Base-by-base conservation (phyloP, 2,113 vertebrate species). In the Callionymus lyra region DNA sequence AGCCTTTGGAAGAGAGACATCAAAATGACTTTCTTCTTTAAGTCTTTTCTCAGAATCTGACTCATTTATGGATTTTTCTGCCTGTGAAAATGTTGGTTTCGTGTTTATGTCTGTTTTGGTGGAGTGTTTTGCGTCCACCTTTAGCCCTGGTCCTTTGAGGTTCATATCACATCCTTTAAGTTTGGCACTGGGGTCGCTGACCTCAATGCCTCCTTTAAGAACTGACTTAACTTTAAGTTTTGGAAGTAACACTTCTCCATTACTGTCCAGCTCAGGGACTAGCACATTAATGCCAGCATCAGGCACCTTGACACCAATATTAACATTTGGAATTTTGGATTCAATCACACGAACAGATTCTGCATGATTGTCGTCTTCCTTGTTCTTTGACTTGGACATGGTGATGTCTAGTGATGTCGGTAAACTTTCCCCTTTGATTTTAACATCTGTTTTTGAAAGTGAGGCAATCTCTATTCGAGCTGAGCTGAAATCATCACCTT, bases 21-120 rank as follows among this genome's bases (percentile, higher is more conserved):
- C 55, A 2, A 55, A 11, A 36, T 47, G 44, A 8, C 56, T 47
- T 46, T 50, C 50, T 4, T 45, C 1, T 15, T 36, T 46, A 0
- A 37, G 19, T 5, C 48, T 38, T 33, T 42, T 47, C 15, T 42
- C 11, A 31, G 34, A 39, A 41, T 56, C n/a, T 10, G 46, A 57
- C 1, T 49, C 4, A 44, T 50, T 33, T 5, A 45, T 10, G 11
- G 38, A 34, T 8, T 46, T 46, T 44, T 56, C 43, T 2, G 44
- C 1, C 9, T 34, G 27, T 1, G 40, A 31, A 3, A 35, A 36
- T 35, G 40, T 50, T 3, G 45, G 1, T 40, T 35, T 16, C 1
- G 59, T n/a, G 16, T 84, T 27, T 10, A 31, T 32, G 12, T 59
- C 47, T 2, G 52, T 37, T 1, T 42, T 52, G 0, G 32, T 14